A percentile compares a stretch with the other conserved stretches of the same genome.
Conservation (phyloP, 2,113 vertebrate species). For the Cariama cristata region DNA sequence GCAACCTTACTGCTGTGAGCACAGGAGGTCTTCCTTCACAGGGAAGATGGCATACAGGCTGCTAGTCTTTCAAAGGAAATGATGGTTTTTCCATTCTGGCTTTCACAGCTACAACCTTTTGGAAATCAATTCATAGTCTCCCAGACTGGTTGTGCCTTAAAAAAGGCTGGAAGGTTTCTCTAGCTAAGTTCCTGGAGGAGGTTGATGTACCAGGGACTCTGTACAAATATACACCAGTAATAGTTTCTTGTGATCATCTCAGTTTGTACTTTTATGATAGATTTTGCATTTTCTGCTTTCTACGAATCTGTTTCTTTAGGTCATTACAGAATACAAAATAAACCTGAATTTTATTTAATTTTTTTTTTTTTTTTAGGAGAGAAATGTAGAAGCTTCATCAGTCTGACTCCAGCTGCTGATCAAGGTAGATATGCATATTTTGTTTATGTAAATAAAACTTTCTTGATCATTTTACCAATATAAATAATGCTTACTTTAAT, state of each 20-base stretch:
- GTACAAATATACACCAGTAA: neutral
- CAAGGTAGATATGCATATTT: constrained; percentile 77
- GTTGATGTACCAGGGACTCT: too few relatives aligned
- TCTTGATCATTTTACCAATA: neutral
- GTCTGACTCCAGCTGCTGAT: constrained; percentile 85
- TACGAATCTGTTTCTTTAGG: neutral
- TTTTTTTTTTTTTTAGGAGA: constrained; percentile 80
- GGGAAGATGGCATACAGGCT: neutral
- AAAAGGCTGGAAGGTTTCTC: neutral
- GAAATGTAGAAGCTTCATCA: constrained; percentile 87
- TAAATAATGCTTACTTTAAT: neutral
- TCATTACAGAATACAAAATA: neutral
- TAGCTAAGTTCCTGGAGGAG: neutral
- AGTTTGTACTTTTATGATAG: neutral
- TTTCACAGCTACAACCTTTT: neutral
- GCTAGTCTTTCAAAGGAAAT: neutral
- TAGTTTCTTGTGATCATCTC: neutral
- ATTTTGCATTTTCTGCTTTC: neutral
- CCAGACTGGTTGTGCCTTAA: neutral
- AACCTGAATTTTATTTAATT: neutral
- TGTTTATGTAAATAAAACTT: neutral
- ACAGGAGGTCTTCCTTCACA: neutral
- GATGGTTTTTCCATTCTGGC: neutral
- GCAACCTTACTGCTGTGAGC: neutral
- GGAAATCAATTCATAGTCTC: neutral